Evolutionary conservation across 2,797 vertebrate species (phyloP).

Genomic region (Darevskia mixta): DNA sequence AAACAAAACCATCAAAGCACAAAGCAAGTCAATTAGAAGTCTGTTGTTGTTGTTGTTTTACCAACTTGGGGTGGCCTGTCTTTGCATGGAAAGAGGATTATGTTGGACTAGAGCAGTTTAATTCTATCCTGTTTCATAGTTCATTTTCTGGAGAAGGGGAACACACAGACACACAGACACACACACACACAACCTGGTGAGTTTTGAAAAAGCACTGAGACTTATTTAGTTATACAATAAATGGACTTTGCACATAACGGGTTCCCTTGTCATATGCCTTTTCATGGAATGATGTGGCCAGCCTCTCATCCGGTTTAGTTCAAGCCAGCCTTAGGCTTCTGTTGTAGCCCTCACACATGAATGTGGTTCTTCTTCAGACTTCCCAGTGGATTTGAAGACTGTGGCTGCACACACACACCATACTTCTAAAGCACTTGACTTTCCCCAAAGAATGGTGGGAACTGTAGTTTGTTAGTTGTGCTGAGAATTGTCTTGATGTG

Average conservation of each 20-base stretch:
- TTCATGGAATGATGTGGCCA: background rate
- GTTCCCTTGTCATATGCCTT: background rate
- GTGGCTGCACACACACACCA: background rate
- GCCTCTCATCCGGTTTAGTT: background rate
- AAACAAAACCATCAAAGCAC: background rate
- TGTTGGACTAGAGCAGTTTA: background rate
- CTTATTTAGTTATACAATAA: background rate
- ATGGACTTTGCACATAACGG: background rate
- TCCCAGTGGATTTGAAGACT: background rate
- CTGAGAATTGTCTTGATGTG: background rate
- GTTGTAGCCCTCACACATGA: background rate
- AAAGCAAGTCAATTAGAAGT: background rate
- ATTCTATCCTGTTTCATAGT: constrained; percentile 23
- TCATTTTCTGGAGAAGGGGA: background rate
- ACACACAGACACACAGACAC: too few relatives aligned
- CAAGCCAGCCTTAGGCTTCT: background rate
- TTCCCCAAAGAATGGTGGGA: background rate
- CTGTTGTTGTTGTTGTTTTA: background rate
- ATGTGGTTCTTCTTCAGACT: background rate
- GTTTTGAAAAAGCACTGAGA: background rate
- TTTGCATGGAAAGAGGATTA: background rate
- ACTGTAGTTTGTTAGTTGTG: background rate
- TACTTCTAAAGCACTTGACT: too few relatives aligned
- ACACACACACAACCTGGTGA: too few relatives aligned
- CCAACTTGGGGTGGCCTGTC: background rate